Conservation (phyloP, 92 coral and sea anemone species). For the Heteractis magnifica region DNA sequence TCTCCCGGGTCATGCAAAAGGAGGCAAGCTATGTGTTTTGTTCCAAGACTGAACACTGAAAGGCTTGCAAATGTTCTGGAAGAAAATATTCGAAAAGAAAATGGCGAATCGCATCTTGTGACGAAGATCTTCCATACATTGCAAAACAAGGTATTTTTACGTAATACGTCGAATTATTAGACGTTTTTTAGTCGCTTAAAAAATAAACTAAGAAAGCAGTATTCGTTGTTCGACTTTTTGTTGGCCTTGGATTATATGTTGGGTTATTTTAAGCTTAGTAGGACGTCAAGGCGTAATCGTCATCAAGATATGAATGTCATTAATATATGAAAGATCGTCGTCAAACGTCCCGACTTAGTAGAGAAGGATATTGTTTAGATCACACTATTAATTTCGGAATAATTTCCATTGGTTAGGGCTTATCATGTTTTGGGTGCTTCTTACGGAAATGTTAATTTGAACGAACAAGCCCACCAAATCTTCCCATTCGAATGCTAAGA, state of each 20-base stretch:
- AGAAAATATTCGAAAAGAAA: constrained; percentile 60
- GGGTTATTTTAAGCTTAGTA: not conserved
- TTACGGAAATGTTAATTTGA: not conserved
- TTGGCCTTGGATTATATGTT: not conserved
- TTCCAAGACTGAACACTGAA: constrained; percentile 74
- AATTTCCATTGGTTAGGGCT: not conserved
- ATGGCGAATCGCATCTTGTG: constrained; percentile 43
- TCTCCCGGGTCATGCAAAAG: constrained; percentile 71
- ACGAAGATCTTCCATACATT: constrained; percentile 46
- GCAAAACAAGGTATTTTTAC: constrained; percentile 43
- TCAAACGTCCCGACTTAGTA: not conserved
- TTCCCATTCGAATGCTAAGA: not conserved
- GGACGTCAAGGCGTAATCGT: constrained; percentile 3
- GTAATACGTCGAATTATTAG: not conserved
- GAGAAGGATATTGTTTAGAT: not conserved
- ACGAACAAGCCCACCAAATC: not conserved
- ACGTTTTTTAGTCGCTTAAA: no score
- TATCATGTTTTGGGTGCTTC: not conserved
- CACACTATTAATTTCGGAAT: not conserved
- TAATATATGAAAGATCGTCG: not conserved
- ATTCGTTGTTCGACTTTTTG: not conserved
- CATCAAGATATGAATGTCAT: not conserved
- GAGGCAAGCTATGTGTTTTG: constrained; percentile 67
- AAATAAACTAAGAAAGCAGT: not conserved
- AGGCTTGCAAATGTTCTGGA: constrained; percentile 77